Conservation (phyloP, 2,888 invertebrate genomes). For the Xanthorhoe designata region DNA sequence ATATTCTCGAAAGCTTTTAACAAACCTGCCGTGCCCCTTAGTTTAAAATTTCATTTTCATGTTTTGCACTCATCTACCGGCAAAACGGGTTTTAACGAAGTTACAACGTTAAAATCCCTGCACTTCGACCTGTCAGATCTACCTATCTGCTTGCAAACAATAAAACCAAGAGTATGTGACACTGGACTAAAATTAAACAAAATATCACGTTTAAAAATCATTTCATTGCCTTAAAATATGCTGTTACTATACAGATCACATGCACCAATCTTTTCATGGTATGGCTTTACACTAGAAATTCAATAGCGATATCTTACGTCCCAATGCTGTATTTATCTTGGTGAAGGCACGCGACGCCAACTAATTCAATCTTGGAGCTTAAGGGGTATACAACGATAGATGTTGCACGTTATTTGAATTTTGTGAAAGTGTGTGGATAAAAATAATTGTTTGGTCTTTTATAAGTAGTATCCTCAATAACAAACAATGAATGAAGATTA, state of each 20-base stretch:
- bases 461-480: background rate
- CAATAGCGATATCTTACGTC: background rate
- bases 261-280: conserved; percentile 9
- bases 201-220: background rate
- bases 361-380: conserved; percentile 64
- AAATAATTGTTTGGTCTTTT: background rate
- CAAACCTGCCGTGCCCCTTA: conserved; percentile 22
- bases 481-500: no score
- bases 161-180: conserved; percentile 50
- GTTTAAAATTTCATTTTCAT: conserved; percentile 37
- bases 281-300: background rate
- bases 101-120: conserved; percentile 50
- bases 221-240: background rate
- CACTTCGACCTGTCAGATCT: conserved; percentile 44
- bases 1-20: conserved; percentile 27
- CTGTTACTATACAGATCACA: background rate
- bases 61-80: conserved; percentile 42
- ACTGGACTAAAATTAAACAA: conserved; percentile 30
- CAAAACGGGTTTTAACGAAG: conserved; percentile 46
- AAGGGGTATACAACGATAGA: conserved; percentile 45
- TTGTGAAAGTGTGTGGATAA: conserved; percentile 7
- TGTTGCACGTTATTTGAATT: conserved; percentile 33
- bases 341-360: conserved; percentile 47
- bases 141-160: conserved; percentile 65
- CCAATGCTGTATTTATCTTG: conserved; percentile 8